phyloP scores from a whole-genome alignment of 2,888 invertebrate species.

The Xylota sylvarum region DNA sequence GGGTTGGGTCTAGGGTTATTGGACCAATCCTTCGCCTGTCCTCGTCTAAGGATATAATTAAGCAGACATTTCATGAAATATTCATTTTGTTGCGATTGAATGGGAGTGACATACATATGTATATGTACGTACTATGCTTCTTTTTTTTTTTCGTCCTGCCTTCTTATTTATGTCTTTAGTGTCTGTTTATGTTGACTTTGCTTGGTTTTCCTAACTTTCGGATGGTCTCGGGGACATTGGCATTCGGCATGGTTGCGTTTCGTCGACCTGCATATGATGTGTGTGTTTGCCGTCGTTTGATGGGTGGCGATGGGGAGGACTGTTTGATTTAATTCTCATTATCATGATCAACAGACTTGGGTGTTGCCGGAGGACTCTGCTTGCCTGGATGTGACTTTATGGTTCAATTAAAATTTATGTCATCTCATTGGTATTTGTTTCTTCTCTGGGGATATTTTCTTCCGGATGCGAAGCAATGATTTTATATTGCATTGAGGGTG shows the following conservation, averaged over 20 bases:
- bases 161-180: constrained; percentile 13
- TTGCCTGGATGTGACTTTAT: constrained; percentile 43
- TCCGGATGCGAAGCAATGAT: constrained; percentile 6
- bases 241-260: constrained; percentile 45
- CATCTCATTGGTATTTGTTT: constrained; percentile 47
- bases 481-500: background rate
- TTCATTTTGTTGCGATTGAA: constrained; percentile 58
- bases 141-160: background rate
- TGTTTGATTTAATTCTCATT: constrained; percentile 70
- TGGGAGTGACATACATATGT: background rate
- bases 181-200: constrained; percentile 34
- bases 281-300: background rate
- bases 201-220: constrained; percentile 42
- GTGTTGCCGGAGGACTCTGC: constrained; percentile 14
- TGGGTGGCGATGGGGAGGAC: background rate
- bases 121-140: background rate
- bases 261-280: constrained; percentile 13
- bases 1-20: background rate
- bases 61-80: constrained; percentile 67
- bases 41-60: constrained; percentile 55
- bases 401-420: constrained; percentile 66
- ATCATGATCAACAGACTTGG: constrained; percentile 58
- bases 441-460: background rate
- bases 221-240: constrained; percentile 48
- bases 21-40: constrained; percentile 41